Conservation (phyloP, 2,888 invertebrate species). For the Glaucopsyche alexis region DNA sequence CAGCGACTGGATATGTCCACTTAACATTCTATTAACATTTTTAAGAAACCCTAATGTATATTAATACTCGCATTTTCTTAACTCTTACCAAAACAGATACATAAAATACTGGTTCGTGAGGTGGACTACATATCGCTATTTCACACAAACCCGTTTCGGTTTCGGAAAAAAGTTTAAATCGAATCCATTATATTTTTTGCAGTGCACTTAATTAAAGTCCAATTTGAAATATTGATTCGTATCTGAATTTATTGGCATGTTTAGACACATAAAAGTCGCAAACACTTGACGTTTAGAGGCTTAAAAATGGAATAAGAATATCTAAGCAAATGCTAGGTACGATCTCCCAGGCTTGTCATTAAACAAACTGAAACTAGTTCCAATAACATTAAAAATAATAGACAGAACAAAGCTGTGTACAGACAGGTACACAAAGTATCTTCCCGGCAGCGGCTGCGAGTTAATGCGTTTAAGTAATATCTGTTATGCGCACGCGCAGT, state of each 20-base stretch:
- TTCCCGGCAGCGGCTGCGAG: neutral
- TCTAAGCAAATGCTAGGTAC: neutral
- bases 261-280: neutral
- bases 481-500: conserved; percentile 16
- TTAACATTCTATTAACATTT: conserved; percentile 27
- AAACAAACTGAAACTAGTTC: conserved; percentile 15
- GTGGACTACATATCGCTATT: neutral
- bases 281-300: conserved; percentile 1
- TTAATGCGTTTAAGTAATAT: conserved; percentile 9
- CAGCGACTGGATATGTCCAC: conserved; percentile 35
- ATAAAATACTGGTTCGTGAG: conserved; percentile 24
- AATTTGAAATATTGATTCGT: conserved; percentile 1
- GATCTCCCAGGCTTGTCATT: conserved; percentile 6
- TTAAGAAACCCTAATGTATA: conserved; percentile 25
- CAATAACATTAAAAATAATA: conserved; percentile 19
- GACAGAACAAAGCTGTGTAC: conserved; percentile 4
- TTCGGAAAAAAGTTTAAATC: conserved; percentile 18
- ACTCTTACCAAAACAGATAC: conserved; percentile 19
- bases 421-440: conserved; percentile 10
- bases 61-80: conserved; percentile 24
- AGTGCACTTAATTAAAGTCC: neutral
- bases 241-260: conserved; percentile 2
- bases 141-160: conserved; percentile 5
- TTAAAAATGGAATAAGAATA: neutral
- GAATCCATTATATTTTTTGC: neutral